phyloP scores from a whole-genome alignment of 2,888 invertebrate species.

The Catocala nupta region DNA sequence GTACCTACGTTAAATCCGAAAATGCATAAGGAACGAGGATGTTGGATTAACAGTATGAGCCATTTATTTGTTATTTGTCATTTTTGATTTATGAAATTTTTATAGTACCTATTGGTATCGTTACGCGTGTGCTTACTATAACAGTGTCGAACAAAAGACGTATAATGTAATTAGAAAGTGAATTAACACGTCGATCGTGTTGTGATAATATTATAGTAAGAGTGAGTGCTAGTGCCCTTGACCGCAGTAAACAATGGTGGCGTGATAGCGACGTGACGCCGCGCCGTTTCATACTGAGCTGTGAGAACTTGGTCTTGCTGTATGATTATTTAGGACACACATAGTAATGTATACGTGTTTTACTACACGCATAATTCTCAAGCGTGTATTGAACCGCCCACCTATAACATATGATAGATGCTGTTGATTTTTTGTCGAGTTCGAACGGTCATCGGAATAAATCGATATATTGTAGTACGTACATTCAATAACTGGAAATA shows the following conservation, averaged over 20 bases:
- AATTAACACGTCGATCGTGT: conserved; percentile 11
- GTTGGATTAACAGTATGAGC: too few species aligned
- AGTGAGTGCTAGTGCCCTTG: conserved; percentile 63
- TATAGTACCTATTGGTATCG: too few species aligned
- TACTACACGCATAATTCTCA: conserved; percentile 28
- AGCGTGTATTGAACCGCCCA: conserved; percentile 22
- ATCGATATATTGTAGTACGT: too few species aligned
- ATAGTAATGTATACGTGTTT: conserved; percentile 32
- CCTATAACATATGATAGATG: conserved; percentile 5
- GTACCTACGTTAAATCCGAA: too few species aligned
- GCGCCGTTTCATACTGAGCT: conserved; percentile 57
- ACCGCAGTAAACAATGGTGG: conserved; percentile 69
- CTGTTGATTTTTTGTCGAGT: neutral
- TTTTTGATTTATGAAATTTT: neutral
- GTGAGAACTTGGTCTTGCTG: conserved; percentile 66
- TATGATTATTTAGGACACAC: conserved; percentile 60
- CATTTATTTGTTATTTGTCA: neutral
- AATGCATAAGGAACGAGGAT: too few species aligned
- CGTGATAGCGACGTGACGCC: conserved; percentile 59
- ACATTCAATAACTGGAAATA: too few species aligned
- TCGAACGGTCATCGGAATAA: neutral
- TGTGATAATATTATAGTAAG: conserved; percentile 41
- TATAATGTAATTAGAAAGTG: conserved; percentile 33
- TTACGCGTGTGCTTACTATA: neutral
- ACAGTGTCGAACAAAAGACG: neutral